A percentile compares a stretch with the other conserved stretches of the same genome.
These are phyloP conservation scores for Paralinhomoeus sp. DNA, from an alignment of 2,888 invertebrate genomes.

Conservation along the genomic window DNA sequence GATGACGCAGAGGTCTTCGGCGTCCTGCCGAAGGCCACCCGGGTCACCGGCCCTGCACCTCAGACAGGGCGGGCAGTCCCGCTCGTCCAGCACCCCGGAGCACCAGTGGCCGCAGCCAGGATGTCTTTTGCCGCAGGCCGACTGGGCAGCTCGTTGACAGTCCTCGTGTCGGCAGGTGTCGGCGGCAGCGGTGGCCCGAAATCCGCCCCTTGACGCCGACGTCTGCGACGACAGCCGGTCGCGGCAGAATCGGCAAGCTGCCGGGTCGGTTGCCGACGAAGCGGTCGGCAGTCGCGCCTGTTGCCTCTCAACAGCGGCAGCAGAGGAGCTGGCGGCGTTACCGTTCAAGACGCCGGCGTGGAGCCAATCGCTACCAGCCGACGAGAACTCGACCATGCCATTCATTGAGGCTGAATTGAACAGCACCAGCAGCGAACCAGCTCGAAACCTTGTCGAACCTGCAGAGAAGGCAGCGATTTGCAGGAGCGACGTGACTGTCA, in stretches of 20 bases:
- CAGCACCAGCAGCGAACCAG: slow-evolving; percentile 76
- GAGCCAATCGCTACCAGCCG: no score
- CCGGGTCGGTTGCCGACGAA: slow-evolving; percentile 11
- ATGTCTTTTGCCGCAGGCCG: slow-evolving; percentile 48
- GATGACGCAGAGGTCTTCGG: slow-evolving; percentile 98
- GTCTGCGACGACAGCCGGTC: not conserved
- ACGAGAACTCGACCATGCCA: slow-evolving; percentile 50
- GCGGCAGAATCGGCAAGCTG: not conserved
- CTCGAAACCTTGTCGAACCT: slow-evolving; percentile 67
- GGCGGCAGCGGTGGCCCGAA: not conserved
- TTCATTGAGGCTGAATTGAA: slow-evolving; percentile 81
- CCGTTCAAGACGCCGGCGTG: no score
- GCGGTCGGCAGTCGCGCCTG: slow-evolving; percentile 7
- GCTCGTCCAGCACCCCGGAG: slow-evolving; percentile 68
- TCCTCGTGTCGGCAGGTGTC: slow-evolving; percentile 60
- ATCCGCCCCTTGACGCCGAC: slow-evolving; percentile 1
- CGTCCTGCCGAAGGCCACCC: slow-evolving; percentile 54
- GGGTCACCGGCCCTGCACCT: slow-evolving; percentile 34
- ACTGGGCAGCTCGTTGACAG: slow-evolving; percentile 60
- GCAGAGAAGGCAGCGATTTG: not conserved
- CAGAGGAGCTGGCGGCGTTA: not conserved
- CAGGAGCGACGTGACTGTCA: no score
- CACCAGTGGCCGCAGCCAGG: slow-evolving; percentile 72
- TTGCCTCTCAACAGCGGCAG: not conserved
- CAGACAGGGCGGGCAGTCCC: slow-evolving; percentile 62